phyloP scores from a whole-genome alignment of 1,140 invertebrate species.

The Caerostris darwini region DNA sequence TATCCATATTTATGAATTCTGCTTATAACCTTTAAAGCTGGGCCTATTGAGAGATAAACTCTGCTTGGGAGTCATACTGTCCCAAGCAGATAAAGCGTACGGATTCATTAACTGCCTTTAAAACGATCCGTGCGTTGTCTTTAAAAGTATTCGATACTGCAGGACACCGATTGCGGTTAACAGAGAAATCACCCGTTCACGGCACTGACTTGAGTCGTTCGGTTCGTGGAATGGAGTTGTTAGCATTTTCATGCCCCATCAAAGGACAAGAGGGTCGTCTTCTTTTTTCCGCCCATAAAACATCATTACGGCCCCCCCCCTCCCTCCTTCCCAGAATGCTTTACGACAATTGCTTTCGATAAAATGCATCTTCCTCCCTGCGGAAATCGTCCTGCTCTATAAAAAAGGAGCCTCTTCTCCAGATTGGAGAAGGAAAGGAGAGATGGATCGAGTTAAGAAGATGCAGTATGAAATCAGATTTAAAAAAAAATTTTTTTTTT shows the following conservation, averaged over 20 bases:
- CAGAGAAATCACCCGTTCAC: background rate
- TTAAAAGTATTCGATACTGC: background rate
- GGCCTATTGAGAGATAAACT: background rate
- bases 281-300: constrained; percentile 60
- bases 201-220: background rate
- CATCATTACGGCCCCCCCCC: constrained; percentile 35
- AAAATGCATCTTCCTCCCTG: constrained; percentile 4
- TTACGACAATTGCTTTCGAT: constrained; percentile 58
- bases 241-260: constrained; percentile 41
- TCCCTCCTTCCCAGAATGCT: constrained; percentile 4
- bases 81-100: background rate
- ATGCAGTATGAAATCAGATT: no score
- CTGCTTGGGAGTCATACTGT: background rate
- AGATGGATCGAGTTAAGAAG: no score
- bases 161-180: background rate
- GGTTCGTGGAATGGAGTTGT: constrained; percentile 35
- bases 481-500: no score
- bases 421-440: no score
- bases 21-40: background rate
- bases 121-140: background rate
- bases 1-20: background rate
- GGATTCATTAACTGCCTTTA: constrained; percentile 19
- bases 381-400: constrained; percentile 23
- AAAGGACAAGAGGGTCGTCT: background rate
- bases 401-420: constrained; percentile 20